phyloP scores from a whole-genome alignment of 2,797 vertebrate genomes.

The Momotus momota region DNA sequence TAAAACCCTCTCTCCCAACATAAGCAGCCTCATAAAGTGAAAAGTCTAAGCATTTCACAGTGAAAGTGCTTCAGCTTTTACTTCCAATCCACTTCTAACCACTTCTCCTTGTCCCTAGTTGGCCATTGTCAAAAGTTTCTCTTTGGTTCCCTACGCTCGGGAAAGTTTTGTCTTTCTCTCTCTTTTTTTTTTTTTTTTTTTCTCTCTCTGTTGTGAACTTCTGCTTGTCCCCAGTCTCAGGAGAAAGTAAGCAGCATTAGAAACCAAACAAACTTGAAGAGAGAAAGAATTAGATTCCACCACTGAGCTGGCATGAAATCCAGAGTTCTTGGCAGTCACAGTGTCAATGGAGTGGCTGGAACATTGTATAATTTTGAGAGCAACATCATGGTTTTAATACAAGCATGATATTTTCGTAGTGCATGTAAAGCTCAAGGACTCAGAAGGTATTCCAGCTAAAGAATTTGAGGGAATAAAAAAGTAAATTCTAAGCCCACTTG shows the following conservation, averaged over 20 bases:
- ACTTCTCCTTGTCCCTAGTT: neutral
- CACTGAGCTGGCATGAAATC: neutral
- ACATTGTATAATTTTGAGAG: neutral
- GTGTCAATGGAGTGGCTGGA: neutral
- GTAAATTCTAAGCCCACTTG: neutral
- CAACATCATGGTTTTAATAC: neutral
- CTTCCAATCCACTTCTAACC: neutral
- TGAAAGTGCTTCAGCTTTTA: conserved; percentile 20
- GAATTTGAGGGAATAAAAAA: neutral
- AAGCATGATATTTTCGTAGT: neutral
- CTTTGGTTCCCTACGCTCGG: neutral
- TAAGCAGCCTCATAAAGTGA: neutral
- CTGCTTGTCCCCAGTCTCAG: neutral
- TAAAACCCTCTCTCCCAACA: neutral
- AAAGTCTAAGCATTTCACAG: neutral
- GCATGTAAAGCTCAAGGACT: neutral
- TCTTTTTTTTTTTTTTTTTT: neutral
- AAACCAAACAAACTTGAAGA: neutral
- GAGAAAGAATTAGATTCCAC: neutral
- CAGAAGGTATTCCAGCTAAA: neutral
- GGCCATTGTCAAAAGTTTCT: neutral
- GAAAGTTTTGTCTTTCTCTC: neutral
- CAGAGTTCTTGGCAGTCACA: neutral
- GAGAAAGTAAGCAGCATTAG: neutral
- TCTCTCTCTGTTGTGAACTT: neutral